These are phyloP conservation scores for Andrena dorsata DNA, from an alignment of 2,888 invertebrate genomes.

Conservation along the genomic window DNA sequence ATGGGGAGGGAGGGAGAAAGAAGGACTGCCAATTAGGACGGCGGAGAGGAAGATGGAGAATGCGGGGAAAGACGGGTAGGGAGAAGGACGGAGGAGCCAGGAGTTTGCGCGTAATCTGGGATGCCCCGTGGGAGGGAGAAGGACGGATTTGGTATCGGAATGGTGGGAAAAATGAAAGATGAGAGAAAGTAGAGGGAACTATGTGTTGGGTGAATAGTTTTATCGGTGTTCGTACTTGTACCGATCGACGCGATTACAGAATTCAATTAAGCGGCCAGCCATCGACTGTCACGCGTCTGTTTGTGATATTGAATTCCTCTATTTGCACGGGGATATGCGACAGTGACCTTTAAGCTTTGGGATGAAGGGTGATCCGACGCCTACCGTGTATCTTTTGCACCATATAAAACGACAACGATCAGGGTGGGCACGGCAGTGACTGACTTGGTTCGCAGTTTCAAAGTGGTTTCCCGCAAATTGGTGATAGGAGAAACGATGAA, in stretches of 20 bases:
- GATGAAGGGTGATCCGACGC: slow-evolving; percentile 47
- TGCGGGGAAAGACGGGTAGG: neutral
- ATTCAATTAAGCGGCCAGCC: slow-evolving; percentile 71
- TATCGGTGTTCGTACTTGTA: slow-evolving; percentile 25
- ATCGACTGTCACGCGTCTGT: slow-evolving; percentile 33
- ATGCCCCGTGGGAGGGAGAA: neutral
- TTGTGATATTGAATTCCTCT: slow-evolving; percentile 62
- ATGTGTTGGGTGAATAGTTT: slow-evolving; percentile 16
- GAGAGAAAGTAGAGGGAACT: neutral
- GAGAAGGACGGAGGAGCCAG: neutral
- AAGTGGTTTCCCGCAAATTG: neutral
- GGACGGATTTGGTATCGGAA: neutral
- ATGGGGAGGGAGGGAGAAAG: slow-evolving; percentile 23
- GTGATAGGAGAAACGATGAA: neutral
- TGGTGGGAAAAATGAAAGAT: neutral
- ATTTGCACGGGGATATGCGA: slow-evolving; percentile 70
- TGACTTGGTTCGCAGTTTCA: neutral
- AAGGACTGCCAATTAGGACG: neutral
- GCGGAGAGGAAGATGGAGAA: neutral
- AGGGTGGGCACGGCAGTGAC: slow-evolving; percentile 10
- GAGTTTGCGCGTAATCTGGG: neutral
- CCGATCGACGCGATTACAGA: slow-evolving; percentile 71
- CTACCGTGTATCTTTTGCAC: slow-evolving; percentile 20
- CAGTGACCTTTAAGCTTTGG: slow-evolving; percentile 36
- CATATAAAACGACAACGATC: slow-evolving; percentile 45